Base-by-base conservation (phyloP, 2,797 vertebrate genomes). In the Cryptoblepharus egeriae region DNA sequence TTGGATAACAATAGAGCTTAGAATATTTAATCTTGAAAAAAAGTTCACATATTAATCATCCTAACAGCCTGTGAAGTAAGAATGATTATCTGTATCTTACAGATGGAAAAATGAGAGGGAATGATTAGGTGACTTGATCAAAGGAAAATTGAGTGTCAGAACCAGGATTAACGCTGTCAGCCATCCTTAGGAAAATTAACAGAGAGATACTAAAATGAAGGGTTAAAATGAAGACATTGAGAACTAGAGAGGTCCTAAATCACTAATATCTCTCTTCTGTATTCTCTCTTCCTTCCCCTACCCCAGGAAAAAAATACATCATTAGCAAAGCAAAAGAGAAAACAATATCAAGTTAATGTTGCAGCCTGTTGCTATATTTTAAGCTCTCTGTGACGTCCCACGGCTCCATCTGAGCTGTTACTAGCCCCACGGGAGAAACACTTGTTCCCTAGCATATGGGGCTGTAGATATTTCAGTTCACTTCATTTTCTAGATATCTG, bases 1-100 rank as follows among this genome's bases (percentile, higher is more conserved):
- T 58, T 79, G 52, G 32, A 42, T 39, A 10, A 75, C 52, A 68
- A 81, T 60, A 75, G 45, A 57, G 35, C 26, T 75, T 75, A 81
- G 18, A 3, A 55, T 57, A 20, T 75, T 57, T 58, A 81, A 32
- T 67, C 80, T 81, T 81, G 71, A 81, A 67, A 30, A 24, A 75
- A 35, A 28, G 32, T 67, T 65, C 42, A 55, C 30, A 73, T 7
- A 18, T 57, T 57, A 57, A 73, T 80, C 60, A 8, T 30, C 55
- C 52, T 55, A 67, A n/a, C 20, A 45, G 32, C 32, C 61, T 57
- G 42, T 74, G 42, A 67, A 81, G 57, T 74, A 63, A 73, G 70
- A 60, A 73, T 73, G 64, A 30, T 75, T 67, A 42, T 65, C 61
- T 58, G 30, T 45, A 81, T 75, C 67, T 75, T 75, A 28, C 49